Conservation (phyloP, 2,888 invertebrate genomes). For the Onchidella celtica region DNA sequence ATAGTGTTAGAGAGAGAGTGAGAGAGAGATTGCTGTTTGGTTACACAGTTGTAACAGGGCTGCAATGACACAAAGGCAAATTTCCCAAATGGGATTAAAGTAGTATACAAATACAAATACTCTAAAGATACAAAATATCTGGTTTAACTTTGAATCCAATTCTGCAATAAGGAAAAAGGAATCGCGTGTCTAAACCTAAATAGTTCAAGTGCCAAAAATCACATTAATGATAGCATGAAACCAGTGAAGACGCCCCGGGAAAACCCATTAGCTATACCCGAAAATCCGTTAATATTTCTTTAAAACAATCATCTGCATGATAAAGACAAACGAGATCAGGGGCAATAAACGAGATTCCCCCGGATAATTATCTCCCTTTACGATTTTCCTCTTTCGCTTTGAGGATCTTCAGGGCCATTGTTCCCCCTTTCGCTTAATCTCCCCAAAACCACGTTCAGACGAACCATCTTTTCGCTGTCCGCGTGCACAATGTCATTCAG, state of each 20-base stretch:
- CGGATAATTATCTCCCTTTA: slow-evolving; percentile 41
- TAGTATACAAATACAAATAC: too few relatives aligned
- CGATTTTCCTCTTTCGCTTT: slow-evolving; percentile 25
- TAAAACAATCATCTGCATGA: slow-evolving; percentile 41
- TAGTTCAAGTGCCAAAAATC: slow-evolving; percentile 5
- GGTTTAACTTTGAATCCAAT: too few relatives aligned
- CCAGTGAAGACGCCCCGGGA: neutral
- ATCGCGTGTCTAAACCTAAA: slow-evolving; percentile 10
- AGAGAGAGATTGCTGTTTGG: too few relatives aligned
- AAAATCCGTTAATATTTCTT: slow-evolving; percentile 44
- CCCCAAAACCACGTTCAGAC: slow-evolving; percentile 36
- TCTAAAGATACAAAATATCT: too few relatives aligned
- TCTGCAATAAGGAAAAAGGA: too few relatives aligned
- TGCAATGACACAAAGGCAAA: too few relatives aligned
- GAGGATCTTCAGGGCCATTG: slow-evolving; percentile 1
- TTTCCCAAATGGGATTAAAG: too few relatives aligned
- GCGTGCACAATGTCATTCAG: slow-evolving; percentile 29
- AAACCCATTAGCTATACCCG: slow-evolving; percentile 5
- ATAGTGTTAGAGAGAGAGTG: too few relatives aligned
- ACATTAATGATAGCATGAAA: neutral
- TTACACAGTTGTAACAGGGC: too few relatives aligned
- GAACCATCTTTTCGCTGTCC: slow-evolving; percentile 4
- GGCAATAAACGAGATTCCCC: slow-evolving; percentile 26
- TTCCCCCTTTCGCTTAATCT: slow-evolving; percentile 25
- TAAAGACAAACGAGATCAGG: slow-evolving; percentile 45